These are phyloP conservation scores for Macquaria australasica DNA, from an alignment of 2,113 vertebrate species.

Conservation along the genomic window DNA sequence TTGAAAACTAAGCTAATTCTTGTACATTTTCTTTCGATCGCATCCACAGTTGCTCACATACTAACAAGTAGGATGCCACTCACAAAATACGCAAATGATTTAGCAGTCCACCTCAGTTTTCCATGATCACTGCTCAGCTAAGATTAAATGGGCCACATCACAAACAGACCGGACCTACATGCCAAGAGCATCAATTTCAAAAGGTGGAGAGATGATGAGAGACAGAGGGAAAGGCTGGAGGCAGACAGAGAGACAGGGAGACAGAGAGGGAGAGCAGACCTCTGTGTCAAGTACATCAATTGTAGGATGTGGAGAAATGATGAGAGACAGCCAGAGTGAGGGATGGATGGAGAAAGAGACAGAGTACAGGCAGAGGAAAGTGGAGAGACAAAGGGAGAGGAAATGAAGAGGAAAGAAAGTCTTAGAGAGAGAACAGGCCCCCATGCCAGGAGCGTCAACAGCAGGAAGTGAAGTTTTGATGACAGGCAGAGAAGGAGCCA, in stretches of 20 bases:
- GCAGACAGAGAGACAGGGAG: constrained; percentile 1
- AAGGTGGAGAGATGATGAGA: constrained; percentile 29
- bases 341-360: constrained; percentile 30
- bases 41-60: background rate
- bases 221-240: constrained; percentile 18
- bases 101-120: background rate
- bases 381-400: constrained; percentile 18
- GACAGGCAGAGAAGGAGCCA: constrained; percentile 24
- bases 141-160: constrained; percentile 10
- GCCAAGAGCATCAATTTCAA: constrained; percentile 34
- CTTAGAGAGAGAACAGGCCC: constrained; percentile 47
- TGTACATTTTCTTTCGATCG: background rate
- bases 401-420: constrained; percentile 20
- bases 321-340: constrained; percentile 35
- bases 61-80: background rate
- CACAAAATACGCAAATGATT: background rate
- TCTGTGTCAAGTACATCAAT: constrained; percentile 42
- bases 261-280: constrained; percentile 31
- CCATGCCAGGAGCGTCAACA: constrained; percentile 23
- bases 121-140: background rate
- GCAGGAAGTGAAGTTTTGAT: constrained; percentile 38
- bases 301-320: constrained; percentile 29
- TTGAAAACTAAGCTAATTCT: background rate
- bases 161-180: constrained; percentile 10
- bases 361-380: constrained; percentile 3